Evolutionary conservation across 2,797 vertebrate species (phyloP).

Genomic region (Lophius americanus): DNA sequence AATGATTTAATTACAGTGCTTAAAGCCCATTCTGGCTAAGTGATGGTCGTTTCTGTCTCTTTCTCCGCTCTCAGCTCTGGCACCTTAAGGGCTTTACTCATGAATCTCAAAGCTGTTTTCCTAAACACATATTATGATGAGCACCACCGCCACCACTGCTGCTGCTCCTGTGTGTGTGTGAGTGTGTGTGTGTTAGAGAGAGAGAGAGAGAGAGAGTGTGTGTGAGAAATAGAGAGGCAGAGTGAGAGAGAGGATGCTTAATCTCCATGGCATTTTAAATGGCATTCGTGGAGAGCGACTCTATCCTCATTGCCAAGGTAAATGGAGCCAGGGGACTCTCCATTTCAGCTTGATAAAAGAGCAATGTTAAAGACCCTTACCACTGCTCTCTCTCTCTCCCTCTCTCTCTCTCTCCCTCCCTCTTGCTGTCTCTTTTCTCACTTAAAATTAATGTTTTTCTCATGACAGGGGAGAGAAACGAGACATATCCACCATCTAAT

Average conservation of each 20-base stretch:
- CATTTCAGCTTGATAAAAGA: constrained; percentile 96
- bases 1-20: constrained; percentile 99
- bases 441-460: constrained; percentile 84
- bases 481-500: constrained; percentile 85
- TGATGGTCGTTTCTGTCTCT: constrained; percentile 72
- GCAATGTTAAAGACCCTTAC: constrained; percentile 85
- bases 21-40: constrained; percentile 95
- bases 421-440: constrained; percentile 69
- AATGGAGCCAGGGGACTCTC: constrained; percentile 98
- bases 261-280: constrained; percentile 86
- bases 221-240: constrained; percentile 62
- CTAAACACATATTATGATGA: constrained; percentile 96
- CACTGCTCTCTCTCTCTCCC: constrained; percentile 44
- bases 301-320: constrained; percentile 98
- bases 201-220: constrained; percentile 67
- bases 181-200: constrained; percentile 18
- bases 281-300: constrained; percentile 96
- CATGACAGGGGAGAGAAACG: constrained; percentile 82
- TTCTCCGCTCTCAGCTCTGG: constrained; percentile 56
- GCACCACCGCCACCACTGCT: constrained; percentile 73
- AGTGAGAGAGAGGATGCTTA: constrained; percentile 75
- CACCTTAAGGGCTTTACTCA: constrained; percentile 78
- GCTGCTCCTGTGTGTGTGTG: constrained; percentile 17
- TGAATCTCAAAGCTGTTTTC: constrained; percentile 98
- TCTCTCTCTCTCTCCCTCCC: constrained; percentile 31